Percentiles rank a stretch among this genome's conserved stretches.
These are phyloP conservation scores for Axis porcinus DNA, from an alignment of 2,113 vertebrate species.

Conservation along the genomic window DNA sequence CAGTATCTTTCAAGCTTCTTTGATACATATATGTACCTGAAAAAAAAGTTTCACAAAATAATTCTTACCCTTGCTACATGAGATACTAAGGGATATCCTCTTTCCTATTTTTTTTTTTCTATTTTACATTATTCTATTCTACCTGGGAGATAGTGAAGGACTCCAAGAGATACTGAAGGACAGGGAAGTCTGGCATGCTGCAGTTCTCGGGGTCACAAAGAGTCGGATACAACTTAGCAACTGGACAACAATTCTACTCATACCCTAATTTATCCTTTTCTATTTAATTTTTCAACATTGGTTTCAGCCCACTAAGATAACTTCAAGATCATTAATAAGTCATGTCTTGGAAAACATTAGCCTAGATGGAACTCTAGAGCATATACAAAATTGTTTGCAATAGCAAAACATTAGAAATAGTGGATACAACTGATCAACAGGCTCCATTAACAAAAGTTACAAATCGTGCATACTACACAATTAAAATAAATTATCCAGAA, in stretches of 20 bases:
- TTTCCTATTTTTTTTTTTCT: neutral
- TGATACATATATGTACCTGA: neutral
- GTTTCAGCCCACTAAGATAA: neutral
- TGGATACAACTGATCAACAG: neutral
- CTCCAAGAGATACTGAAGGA: neutral
- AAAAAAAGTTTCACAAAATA: slow-evolving; percentile 8
- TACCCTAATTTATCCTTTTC: neutral
- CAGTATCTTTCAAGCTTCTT: neutral
- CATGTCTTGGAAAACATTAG: neutral
- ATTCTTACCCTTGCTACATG: neutral
- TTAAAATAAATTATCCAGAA: slow-evolving; percentile 30
- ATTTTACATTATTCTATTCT: neutral
- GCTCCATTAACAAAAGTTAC: neutral
- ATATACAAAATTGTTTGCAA: neutral
- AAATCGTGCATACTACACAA: neutral
- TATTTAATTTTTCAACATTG: neutral
- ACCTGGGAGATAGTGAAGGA: neutral
- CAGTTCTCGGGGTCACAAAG: neutral
- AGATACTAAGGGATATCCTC: neutral
- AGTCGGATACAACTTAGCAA: neutral
- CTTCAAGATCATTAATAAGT: neutral
- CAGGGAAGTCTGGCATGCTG: neutral
- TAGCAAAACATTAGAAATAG: neutral
- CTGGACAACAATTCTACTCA: neutral
- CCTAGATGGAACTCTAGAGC: neutral